phyloP scores from a whole-genome alignment of 2,797 vertebrate species.

The Oreonectes daqikongensis region DNA sequence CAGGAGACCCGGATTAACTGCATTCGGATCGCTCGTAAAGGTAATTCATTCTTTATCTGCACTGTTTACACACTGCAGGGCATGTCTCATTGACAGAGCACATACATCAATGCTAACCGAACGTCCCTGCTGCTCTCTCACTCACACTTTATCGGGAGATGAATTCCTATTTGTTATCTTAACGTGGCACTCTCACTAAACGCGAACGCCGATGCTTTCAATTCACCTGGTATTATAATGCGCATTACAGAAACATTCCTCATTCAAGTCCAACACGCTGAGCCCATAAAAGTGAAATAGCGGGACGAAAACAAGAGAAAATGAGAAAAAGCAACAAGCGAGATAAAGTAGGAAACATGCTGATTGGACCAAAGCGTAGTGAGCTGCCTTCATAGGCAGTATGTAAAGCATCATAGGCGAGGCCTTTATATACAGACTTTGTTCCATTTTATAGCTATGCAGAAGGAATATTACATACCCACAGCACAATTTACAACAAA shows the following conservation, averaged over 20 bases:
- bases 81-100: slow-evolving; percentile 29
- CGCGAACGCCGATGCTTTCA: not conserved
- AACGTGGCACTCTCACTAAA: slow-evolving; percentile 3
- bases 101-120: slow-evolving; percentile 31
- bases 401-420: not conserved
- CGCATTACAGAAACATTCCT: not conserved
- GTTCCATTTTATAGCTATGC: no score
- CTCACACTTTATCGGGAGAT: slow-evolving; percentile 23
- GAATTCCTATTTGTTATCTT: slow-evolving; percentile 19
- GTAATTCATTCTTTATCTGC: slow-evolving; percentile 72
- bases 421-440: not conserved
- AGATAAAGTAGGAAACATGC: slow-evolving; percentile 51
- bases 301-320: slow-evolving; percentile 41
- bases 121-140: slow-evolving; percentile 22
- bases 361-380: not conserved
- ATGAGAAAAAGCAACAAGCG: slow-evolving; percentile 62
- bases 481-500: no score
- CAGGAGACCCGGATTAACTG: slow-evolving; percentile 95
- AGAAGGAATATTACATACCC: no score
- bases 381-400: not conserved
- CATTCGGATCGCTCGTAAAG: slow-evolving; percentile 92
- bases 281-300: not conserved
- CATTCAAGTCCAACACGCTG: slow-evolving; percentile 6
- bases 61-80: slow-evolving; percentile 18
- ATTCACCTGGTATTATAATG: slow-evolving; percentile 8